Evolutionary conservation across 2,888 invertebrate species (phyloP).

Genomic region (Choristoneura rosaceana): DNA sequence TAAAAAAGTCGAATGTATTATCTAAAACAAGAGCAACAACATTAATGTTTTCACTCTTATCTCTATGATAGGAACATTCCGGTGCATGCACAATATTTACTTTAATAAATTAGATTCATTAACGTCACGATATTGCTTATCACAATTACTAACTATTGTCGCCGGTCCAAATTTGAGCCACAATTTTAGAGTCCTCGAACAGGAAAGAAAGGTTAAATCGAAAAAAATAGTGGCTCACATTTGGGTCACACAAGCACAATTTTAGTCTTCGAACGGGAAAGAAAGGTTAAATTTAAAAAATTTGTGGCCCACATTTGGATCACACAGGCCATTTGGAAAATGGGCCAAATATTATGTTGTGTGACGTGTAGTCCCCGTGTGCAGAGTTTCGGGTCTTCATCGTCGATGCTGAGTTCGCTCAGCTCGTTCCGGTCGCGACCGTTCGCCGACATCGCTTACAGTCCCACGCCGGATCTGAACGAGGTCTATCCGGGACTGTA

Average conservation of each 20-base stretch:
- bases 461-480: slow-evolving; percentile 88
- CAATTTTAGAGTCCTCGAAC: neutral
- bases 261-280: neutral
- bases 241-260: neutral
- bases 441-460: slow-evolving; percentile 70
- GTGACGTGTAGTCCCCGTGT: slow-evolving; percentile 56
- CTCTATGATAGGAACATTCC: neutral
- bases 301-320: neutral
- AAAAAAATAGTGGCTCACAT: too few species aligned
- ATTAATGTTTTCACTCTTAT: slow-evolving; percentile 19
- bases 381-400: slow-evolving; percentile 75
- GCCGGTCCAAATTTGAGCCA: neutral
- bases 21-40: slow-evolving; percentile 13
- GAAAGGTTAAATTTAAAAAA: neutral
- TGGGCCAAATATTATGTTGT: slow-evolving; percentile 65
- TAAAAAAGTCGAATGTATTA: too few species aligned
- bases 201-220: neutral
- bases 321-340: slow-evolving; percentile 43
- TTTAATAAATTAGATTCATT: neutral
- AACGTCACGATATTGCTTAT: slow-evolving; percentile 1
- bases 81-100: neutral
- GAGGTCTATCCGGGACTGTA: slow-evolving; percentile 91
- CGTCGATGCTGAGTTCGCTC: slow-evolving; percentile 73
- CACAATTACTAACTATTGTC: neutral
- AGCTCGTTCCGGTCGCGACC: slow-evolving; percentile 70